These are phyloP conservation scores for Drosophila trapezifrons DNA, from an alignment of 1,140 invertebrate genomes.

Conservation along the genomic window DNA sequence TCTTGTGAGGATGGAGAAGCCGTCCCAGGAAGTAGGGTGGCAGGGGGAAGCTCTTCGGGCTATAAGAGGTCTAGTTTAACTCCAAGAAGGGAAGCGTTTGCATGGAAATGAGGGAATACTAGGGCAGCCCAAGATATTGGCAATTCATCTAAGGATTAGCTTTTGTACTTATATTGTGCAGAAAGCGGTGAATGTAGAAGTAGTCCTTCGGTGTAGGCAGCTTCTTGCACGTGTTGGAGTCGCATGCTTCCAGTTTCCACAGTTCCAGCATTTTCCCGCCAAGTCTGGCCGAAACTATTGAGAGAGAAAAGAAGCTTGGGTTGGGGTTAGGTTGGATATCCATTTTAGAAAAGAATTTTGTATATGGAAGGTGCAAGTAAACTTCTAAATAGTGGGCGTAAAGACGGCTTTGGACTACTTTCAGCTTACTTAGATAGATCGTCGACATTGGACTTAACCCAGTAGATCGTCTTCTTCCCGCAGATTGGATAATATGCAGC, in stretches of 20 bases:
- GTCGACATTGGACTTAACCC: not conserved
- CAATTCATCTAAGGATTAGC: not conserved
- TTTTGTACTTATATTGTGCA: not conserved
- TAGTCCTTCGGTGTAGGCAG: no score
- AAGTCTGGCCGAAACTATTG: no score
- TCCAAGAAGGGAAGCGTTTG: not conserved
- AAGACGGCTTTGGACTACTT: not conserved
- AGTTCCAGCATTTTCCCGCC: not conserved
- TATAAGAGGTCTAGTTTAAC: no score
- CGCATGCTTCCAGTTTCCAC: not conserved
- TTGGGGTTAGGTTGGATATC: no score
- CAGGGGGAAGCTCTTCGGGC: no score
- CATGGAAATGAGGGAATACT: not conserved
- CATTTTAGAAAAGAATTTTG: no score
- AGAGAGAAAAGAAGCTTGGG: not conserved
- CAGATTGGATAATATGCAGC: not conserved
- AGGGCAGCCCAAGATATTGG: no score
- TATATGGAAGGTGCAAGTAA: no score
- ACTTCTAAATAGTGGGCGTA: no score
- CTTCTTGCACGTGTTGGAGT: not conserved
- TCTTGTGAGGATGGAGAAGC: not conserved
- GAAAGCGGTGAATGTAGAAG: no score
- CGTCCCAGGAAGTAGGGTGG: not conserved
- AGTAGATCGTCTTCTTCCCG: not conserved
- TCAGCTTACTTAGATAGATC: no score